Evolutionary conservation across 2,888 invertebrate species (phyloP), one percentile per base, ranked within the genome.

Genomic region (Monopis laevigella): DNA sequence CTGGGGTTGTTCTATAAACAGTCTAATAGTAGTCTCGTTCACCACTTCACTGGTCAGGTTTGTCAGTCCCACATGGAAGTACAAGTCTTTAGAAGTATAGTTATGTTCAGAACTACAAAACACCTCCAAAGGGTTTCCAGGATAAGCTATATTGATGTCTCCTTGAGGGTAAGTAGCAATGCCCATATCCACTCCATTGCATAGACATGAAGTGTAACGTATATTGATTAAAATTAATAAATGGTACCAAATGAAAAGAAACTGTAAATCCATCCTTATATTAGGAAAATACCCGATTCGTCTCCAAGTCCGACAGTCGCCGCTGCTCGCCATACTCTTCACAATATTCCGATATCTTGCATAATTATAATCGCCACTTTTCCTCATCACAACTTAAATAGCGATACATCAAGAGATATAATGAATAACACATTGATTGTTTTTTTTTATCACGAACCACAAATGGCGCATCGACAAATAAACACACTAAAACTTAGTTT

Each of bases 121-220:
- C 51, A 90, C 83, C 54, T 84, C 82, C 52, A 90, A 63, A 2
- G 87, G 77, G 14, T 82, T 55, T 1, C 89, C 88, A n/a, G 39
- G 39, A 55, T 84, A 80, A 47, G 74, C 72, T 40, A 89, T 59
- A 41, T 71, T 60, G 43, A 86, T 82, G 52, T 83, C 84, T 41
- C 86, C 85, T 43, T 60, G 62, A 12, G 88, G 88, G 42, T 71
- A 58, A 14, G 83, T 69, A 11, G 60, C 52, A n/a, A 74, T 59
- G 11, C 71, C 59, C 24, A 66, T 56, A 44, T 64, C 54, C 11
- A 16, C 7, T 4, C 34, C 32, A 10, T 11, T 29, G 16, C 39
- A 40, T 12, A 10, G 6, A 5, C 29, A 16, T 7, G 17, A 17
- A 13, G 29, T 28, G 17, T 14, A 40, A 11, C 19, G 28, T 28